A percentile compares a stretch with the other conserved stretches of the same genome.
phyloP scores from a whole-genome alignment of 2,797 vertebrate genomes.

The Lithobates sylvaticus region DNA sequence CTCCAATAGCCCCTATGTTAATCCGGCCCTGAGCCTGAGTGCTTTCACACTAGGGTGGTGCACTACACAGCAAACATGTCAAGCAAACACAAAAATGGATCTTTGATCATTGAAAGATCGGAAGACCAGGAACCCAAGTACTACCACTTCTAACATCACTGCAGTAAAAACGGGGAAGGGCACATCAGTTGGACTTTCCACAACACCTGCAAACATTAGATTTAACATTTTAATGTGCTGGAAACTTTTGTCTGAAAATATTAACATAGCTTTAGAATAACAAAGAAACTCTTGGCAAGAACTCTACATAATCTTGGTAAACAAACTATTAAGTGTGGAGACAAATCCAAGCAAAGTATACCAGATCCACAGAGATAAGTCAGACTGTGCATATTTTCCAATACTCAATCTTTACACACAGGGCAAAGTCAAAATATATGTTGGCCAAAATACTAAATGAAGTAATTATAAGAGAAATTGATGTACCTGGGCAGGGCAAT shows the following conservation, averaged over 20 bases:
- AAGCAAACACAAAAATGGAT: neutral
- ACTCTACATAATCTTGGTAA: conserved; percentile 24
- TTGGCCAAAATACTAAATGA: neutral
- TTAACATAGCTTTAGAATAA: conserved; percentile 39
- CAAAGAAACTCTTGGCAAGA: conserved; percentile 16
- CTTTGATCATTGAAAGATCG: neutral
- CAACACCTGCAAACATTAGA: neutral
- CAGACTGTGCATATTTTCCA: conserved; percentile 4
- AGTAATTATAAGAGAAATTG: neutral
- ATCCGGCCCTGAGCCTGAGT: too few species aligned
- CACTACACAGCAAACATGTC: too few species aligned
- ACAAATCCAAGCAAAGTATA: conserved; percentile 41
- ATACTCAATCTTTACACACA: neutral
- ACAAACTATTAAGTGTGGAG: conserved; percentile 44
- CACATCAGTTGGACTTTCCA: conserved; percentile 3
- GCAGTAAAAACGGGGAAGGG: neutral
- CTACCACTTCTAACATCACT: too few species aligned
- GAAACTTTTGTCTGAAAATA: conserved; percentile 43
- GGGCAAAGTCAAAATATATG: conserved; percentile 21
- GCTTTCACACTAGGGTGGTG: too few species aligned
- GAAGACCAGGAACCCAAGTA: neutral
- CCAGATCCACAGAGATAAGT: neutral
- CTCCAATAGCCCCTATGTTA: too few species aligned
- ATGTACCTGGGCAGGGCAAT: too few species aligned
- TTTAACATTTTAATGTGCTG: neutral